These are phyloP conservation scores for Kryptopterus vitreolus DNA, from an alignment of 2,797 vertebrate species.

Conservation along the genomic window DNA sequence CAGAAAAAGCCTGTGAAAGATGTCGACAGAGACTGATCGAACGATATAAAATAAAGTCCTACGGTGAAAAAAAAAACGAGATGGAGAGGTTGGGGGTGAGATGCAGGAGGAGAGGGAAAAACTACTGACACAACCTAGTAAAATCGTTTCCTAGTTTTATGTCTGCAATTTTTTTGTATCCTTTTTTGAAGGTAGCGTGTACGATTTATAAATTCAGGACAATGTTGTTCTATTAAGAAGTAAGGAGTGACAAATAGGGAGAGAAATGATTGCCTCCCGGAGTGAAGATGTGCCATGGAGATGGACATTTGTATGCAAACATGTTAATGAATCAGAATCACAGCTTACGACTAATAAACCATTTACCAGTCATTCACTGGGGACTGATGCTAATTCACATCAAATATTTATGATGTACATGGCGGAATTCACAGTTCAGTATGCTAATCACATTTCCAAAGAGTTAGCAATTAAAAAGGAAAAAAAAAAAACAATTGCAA, in stretches of 20 bases:
- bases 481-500: neutral
- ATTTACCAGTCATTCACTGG: neutral
- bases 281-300: neutral
- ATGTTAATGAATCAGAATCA: neutral
- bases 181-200: slow-evolving; percentile 22
- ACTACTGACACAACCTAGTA: slow-evolving; percentile 39
- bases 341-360: neutral
- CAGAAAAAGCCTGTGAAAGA: slow-evolving; percentile 58
- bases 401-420: neutral
- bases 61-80: neutral
- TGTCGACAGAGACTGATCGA: slow-evolving; percentile 57
- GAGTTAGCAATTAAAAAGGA: neutral
- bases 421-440: neutral
- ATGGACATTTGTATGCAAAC: neutral
- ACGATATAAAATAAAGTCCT: slow-evolving; percentile 34
- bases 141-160: slow-evolving; percentile 26
- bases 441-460: neutral
- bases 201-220: slow-evolving; percentile 3
- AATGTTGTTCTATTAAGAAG: neutral
- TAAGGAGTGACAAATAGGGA: neutral
- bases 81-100: slow-evolving; percentile 17
- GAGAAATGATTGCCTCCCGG: neutral
- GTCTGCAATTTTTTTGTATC: slow-evolving; percentile 26
- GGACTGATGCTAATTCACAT: neutral
- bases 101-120: neutral